These are phyloP conservation scores for Lepilemur ruficaudatus DNA, from an alignment of 2,797 vertebrate genomes.

Conservation along the genomic window DNA sequence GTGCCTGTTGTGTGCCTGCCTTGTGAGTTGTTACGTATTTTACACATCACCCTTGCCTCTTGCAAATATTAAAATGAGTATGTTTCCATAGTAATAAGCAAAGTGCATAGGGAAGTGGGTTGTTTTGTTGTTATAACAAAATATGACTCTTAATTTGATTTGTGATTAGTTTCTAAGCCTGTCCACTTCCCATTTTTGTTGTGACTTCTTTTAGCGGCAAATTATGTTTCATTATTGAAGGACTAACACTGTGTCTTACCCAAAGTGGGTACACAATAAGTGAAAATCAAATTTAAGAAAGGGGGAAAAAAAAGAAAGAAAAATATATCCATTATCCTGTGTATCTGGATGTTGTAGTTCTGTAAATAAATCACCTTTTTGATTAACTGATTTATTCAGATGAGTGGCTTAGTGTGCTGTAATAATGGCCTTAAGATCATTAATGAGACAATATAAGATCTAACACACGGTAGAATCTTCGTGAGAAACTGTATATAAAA, in stretches of 20 bases:
- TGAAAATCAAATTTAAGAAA: background rate
- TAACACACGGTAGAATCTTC: background rate
- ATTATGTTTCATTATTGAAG: background rate
- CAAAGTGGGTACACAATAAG: background rate
- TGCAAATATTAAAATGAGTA: background rate
- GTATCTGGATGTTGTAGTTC: background rate
- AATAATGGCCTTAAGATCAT: background rate
- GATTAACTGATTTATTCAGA: background rate
- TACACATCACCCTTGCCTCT: background rate
- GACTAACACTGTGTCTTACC: background rate
- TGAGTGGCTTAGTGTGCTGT: background rate
- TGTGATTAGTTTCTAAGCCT: background rate
- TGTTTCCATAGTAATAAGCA: fast-evolving
- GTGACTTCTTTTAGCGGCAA: background rate
- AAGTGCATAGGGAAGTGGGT: fast-evolving
- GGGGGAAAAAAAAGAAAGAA: background rate
- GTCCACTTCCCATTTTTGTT: background rate
- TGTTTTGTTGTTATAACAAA: background rate
- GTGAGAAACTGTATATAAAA: background rate
- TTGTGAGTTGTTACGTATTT: background rate
- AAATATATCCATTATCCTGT: background rate
- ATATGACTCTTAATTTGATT: background rate
- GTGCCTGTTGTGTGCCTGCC: fast-evolving
- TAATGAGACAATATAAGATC: background rate
- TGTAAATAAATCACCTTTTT: background rate